A percentile compares a stretch with the other conserved stretches of the same genome.
phyloP scores from a whole-genome alignment of 2,888 invertebrate species.

The Myathropa florea region DNA sequence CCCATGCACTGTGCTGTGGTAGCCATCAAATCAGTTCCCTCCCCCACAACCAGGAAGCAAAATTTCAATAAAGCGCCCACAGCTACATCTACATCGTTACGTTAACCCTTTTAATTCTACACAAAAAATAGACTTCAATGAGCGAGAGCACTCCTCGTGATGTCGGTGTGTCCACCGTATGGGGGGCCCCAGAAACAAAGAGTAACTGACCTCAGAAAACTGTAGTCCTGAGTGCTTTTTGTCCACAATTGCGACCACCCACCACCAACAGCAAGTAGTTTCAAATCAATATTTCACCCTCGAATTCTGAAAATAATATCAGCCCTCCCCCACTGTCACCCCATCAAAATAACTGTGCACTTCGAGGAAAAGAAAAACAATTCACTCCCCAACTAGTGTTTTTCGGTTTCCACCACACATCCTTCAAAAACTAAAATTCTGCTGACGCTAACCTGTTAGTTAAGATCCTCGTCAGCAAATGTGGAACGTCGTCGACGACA shows the following conservation, averaged over 20 bases:
- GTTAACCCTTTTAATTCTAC: neutral
- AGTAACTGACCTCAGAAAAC: slow-evolving; percentile 26
- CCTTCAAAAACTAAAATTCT: slow-evolving; percentile 51
- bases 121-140: neutral
- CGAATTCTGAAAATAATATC: slow-evolving; percentile 22
- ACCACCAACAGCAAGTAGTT: neutral
- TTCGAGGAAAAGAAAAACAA: slow-evolving; percentile 1
- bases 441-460: slow-evolving; percentile 53
- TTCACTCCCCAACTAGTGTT: neutral
- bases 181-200: neutral
- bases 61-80: neutral
- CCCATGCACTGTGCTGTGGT: neutral
- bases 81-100: neutral
- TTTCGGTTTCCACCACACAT: slow-evolving; percentile 39
- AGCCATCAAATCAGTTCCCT: neutral
- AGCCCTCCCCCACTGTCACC: neutral
- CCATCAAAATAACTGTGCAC: slow-evolving; percentile 2
- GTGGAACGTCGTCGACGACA: neutral
- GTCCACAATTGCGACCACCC: slow-evolving; percentile 7
- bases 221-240: neutral
- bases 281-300: slow-evolving; percentile 32
- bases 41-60: neutral
- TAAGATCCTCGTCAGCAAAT: slow-evolving; percentile 50
- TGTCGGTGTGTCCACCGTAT: neutral
- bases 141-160: neutral